A percentile compares a stretch with the other conserved stretches of the same genome.
Conservation (phyloP, 1,140 invertebrate genomes). For the Araneus ventricosus region DNA sequence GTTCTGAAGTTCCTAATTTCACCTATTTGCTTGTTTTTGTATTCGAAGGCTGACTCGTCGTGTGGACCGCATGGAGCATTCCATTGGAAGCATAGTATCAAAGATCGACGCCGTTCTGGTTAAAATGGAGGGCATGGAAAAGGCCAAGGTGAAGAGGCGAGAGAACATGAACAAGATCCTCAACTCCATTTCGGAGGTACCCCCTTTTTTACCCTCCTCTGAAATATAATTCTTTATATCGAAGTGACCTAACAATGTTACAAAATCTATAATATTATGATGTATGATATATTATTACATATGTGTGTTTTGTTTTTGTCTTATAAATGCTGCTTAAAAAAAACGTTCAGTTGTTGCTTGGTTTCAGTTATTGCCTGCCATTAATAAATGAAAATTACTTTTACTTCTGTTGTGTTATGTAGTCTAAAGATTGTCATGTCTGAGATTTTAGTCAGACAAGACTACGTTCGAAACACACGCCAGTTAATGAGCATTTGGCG, state of each 20-base stretch:
- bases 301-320: neutral
- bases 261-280: neutral
- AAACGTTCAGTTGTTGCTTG: no score
- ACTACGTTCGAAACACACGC: no score
- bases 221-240: neutral
- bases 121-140: constrained; percentile 83
- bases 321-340: no score
- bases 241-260: neutral
- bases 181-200: constrained; percentile 82
- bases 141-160: constrained; percentile 81
- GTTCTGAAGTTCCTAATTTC: neutral
- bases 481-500: no score
- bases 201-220: neutral
- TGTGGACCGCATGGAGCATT: constrained; percentile 81
- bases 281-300: neutral
- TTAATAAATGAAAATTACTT: no score
- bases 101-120: constrained; percentile 83
- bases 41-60: constrained; percentile 79
- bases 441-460: no score
- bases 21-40: neutral
- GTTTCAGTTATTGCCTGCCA: no score
- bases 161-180: constrained; percentile 83
- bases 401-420: no score
- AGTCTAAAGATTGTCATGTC: no score
- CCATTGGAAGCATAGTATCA: constrained; percentile 80